These are phyloP conservation scores for Phymatocera aterrima DNA, from an alignment of 2,888 invertebrate species.

Conservation along the genomic window DNA sequence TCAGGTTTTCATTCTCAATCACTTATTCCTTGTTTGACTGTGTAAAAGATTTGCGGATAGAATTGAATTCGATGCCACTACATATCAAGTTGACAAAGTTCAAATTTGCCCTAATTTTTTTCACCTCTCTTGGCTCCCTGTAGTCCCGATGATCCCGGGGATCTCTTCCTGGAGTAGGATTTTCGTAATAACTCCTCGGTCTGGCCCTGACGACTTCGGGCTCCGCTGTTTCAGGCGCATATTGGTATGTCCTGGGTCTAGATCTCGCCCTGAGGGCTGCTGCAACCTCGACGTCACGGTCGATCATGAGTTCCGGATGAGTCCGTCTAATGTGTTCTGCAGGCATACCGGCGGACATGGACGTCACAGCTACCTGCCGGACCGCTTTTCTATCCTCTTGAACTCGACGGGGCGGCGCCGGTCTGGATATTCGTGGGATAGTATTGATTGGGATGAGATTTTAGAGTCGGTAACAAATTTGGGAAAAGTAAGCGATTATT, in stretches of 20 bases:
- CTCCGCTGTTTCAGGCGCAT: constrained; percentile 61
- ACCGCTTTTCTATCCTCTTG: constrained; percentile 63
- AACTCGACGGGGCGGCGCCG: constrained; percentile 59
- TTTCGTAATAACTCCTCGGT: constrained; percentile 72
- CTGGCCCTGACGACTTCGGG: constrained; percentile 65
- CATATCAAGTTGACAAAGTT: background rate
- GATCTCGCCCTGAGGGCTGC: constrained; percentile 61
- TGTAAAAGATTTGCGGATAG: background rate
- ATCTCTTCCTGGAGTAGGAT: constrained; percentile 67
- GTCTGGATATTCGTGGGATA: constrained; percentile 52
- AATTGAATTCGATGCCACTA: background rate
- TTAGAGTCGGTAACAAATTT: background rate
- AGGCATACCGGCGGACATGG: constrained; percentile 49
- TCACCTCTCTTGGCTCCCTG: constrained; percentile 63
- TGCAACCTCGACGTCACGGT: constrained; percentile 64
- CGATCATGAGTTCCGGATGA: constrained; percentile 63
- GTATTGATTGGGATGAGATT: background rate
- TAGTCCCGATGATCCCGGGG: constrained; percentile 62
- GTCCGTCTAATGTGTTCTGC: constrained; percentile 61
- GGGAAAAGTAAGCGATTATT: background rate
- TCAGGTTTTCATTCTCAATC: background rate
- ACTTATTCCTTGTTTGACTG: background rate
- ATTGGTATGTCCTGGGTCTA: constrained; percentile 67
- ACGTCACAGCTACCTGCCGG: constrained; percentile 55
- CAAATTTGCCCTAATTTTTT: background rate